These are phyloP conservation scores for Ptilorrhoa leucosticta DNA, from an alignment of 2,113 vertebrate species.

Conservation along the genomic window DNA sequence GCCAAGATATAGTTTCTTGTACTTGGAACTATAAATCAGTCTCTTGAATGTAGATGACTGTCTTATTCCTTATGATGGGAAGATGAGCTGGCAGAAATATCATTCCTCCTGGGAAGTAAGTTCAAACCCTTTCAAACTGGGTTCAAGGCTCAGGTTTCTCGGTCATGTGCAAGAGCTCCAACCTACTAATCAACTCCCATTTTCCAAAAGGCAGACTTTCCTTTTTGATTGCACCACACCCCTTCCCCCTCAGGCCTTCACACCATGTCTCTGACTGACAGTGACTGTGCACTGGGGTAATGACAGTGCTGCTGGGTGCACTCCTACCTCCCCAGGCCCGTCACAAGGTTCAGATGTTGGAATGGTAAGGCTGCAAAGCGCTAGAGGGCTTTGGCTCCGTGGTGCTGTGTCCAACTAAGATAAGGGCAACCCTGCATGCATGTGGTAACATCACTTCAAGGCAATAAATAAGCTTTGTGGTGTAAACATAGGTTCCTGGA, in stretches of 20 bases:
- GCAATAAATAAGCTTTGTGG: slow-evolving; percentile 41
- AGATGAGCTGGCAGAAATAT: background rate
- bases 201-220: background rate
- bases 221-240: background rate
- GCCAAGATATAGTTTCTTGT: background rate
- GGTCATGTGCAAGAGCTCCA: background rate
- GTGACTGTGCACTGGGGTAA: background rate
- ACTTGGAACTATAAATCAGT: background rate
- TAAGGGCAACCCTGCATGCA: background rate
- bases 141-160: background rate
- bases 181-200: background rate
- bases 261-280: background rate
- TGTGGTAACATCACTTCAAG: slow-evolving; percentile 6
- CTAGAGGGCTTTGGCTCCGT: background rate
- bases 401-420: background rate
- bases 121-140: background rate
- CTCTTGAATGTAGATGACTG: background rate
- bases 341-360: background rate
- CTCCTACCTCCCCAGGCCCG: background rate
- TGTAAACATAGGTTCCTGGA: slow-evolving; percentile 3
- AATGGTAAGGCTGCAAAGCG: background rate
- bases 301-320: background rate
- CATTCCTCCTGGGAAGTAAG: background rate
- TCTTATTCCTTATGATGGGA: background rate
- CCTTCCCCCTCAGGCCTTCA: background rate